Percentiles rank a stretch among this genome's conserved stretches.
Evolutionary conservation across 2,888 invertebrate genomes (phyloP).

Genomic region (Andrena chrysosceles): DNA sequence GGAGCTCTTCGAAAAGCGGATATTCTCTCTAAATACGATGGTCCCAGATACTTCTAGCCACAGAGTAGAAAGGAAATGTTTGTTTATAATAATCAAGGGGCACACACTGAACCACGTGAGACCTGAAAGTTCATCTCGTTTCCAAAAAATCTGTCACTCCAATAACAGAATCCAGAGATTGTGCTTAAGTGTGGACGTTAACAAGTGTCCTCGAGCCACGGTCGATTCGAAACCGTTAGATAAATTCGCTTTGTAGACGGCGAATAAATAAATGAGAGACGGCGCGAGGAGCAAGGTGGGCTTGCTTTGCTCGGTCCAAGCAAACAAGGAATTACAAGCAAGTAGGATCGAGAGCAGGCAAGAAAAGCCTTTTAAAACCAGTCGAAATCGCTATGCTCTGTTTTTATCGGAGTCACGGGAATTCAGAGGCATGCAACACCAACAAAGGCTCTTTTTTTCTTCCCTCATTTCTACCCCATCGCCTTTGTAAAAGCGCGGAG

Average conservation of each 20-base stretch:
- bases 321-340: conserved; percentile 23
- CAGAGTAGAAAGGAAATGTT: no score
- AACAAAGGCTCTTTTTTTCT: background rate
- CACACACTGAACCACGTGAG: no score
- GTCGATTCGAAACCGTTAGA: conserved; percentile 4
- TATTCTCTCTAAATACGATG: no score
- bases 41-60: no score
- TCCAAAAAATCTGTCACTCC: no score
- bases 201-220: background rate
- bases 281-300: background rate
- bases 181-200: background rate
- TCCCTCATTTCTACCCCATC: background rate
- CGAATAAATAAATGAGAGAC: conserved; percentile 12
- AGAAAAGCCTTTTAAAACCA: conserved; percentile 5
- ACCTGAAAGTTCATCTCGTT: no score
- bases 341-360: background rate
- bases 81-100: no score
- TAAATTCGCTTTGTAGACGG: conserved; percentile 6
- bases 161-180: background rate
- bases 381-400: conserved; percentile 5
- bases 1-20: no score
- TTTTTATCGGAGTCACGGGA: background rate
- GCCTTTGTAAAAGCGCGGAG: background rate
- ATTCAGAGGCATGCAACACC: background rate
- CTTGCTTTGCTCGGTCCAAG: background rate